Base-by-base conservation (phyloP, 2,113 vertebrate species). In the Pelecanus crispus region DNA sequence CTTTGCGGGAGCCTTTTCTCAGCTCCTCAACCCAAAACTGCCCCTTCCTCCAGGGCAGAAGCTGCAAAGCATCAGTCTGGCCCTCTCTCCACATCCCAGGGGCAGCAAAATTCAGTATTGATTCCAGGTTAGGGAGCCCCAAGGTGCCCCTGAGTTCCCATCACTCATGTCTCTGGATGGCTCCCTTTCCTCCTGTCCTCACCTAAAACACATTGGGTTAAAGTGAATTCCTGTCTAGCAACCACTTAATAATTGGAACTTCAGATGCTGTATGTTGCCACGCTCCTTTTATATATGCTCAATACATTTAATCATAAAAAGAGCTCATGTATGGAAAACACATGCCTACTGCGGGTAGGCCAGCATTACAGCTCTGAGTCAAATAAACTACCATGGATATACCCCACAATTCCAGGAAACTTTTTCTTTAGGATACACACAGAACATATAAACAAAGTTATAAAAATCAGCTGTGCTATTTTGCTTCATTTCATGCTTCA, bases 381-480 rank as follows among this genome's bases (percentile, higher is more conserved):
- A 83, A 70, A 97, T 50, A 85, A 95, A 81, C 71, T 90, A 36
- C 42, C 31, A 47, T 58, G 71, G 82, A 80, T 81, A n/a, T 47
- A 59, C 32, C 58, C 52, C 74, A 58, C 71, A 88, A 59, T 88
- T 94, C 93, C 90, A 86, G 93, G 96, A 96, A 96, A 92, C 29
- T 6, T 95, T 73, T 95, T 86, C 94, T 92, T 93, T 88, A 73
- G 70, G 38, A 83, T 95, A 77, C 66, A 70, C 74, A 73, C n/a
- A 90, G 75, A 96, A 92, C 34, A 18, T 75, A 47, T 71, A 92
- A 95, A 96, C 47, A 61, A 93, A 93, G 74, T 96, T 90, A 95
- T 86, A 95, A 95, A 94, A 95, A 94, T 97, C 93, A 96, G 74
- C 79, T 96, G 95, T 62, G 58, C 75, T 92, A 59, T 90, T 95